Conservation (phyloP, 2,113 vertebrate species). For the Oreochromis aureus region DNA sequence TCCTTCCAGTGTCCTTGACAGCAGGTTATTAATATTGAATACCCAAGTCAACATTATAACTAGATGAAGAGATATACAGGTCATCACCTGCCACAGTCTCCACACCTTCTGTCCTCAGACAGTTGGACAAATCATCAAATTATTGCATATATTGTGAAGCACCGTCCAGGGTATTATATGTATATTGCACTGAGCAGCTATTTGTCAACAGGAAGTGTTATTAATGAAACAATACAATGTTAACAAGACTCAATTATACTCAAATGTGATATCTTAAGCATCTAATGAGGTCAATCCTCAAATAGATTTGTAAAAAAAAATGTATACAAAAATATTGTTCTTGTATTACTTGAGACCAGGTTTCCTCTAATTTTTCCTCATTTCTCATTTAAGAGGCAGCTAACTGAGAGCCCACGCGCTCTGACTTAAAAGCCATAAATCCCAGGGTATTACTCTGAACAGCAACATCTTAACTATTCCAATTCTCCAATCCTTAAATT, state of each 20-base stretch:
- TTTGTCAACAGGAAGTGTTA: background rate
- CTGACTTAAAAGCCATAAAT: constrained; percentile 46
- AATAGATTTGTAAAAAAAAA: background rate
- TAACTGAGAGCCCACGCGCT: constrained; percentile 20
- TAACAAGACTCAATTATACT: background rate
- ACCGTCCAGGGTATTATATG: background rate
- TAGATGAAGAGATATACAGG: constrained; percentile 42
- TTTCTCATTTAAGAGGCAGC: constrained; percentile 8
- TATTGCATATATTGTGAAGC: background rate
- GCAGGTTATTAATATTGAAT: constrained; percentile 64
- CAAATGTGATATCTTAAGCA: background rate
- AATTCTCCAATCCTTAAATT: constrained; percentile 50
- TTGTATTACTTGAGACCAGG: background rate
- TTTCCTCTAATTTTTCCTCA: constrained; percentile 12
- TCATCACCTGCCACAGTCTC: constrained; percentile 15
- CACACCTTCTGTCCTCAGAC: background rate
- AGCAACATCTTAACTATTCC: constrained; percentile 33
- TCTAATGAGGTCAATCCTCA: background rate
- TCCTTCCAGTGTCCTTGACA: constrained; percentile 66
- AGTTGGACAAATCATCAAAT: constrained; percentile 22
- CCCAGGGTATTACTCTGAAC: constrained; percentile 30
- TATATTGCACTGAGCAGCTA: background rate
- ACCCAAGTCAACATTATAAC: constrained; percentile 43
- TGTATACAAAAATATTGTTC: background rate
- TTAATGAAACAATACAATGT: background rate